Percentiles rank a stretch among this genome's conserved stretches.
Conservation (phyloP, 2,888 invertebrate genomes). For the Dugesia japonica region DNA sequence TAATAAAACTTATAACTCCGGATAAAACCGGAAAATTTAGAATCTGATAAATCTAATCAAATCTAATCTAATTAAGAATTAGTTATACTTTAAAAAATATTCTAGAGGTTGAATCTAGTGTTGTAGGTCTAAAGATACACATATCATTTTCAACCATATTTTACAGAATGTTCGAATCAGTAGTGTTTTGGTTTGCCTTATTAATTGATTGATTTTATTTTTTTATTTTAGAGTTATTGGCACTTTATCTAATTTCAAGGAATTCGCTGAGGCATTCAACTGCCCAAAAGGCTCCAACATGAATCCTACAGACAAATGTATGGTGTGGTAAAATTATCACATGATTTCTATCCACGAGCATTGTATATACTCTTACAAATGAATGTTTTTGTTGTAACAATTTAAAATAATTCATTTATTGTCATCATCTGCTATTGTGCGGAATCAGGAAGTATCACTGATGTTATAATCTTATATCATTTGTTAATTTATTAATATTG, state of each 20-base stretch:
- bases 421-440: constrained; percentile 1
- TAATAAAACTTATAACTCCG: too few relatives aligned
- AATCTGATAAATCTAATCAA: too few relatives aligned
- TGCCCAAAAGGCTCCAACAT: constrained; percentile 41
- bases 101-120: too few relatives aligned
- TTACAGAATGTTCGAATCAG: too few relatives aligned
- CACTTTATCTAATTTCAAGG: constrained; percentile 40
- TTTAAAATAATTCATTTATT: background rate
- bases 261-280: constrained; percentile 41
- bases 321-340: constrained; percentile 32
- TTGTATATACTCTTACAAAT: background rate
- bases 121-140: too few relatives aligned
- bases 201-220: too few relatives aligned
- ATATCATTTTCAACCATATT: too few relatives aligned
- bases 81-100: too few relatives aligned
- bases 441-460: background rate
- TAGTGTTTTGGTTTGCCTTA: too few relatives aligned
- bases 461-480: constrained; percentile 7
- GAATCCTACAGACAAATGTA: constrained; percentile 39
- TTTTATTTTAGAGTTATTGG: constrained; percentile 38
- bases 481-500: background rate
- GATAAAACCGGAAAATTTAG: too few relatives aligned
- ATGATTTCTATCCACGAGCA: background rate
- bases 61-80: too few relatives aligned
- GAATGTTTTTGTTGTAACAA: background rate